A percentile compares a stretch with the other conserved stretches of the same genome.
Evolutionary conservation across 2,797 vertebrate genomes (phyloP).

Genomic region (Halcyon badia): DNA sequence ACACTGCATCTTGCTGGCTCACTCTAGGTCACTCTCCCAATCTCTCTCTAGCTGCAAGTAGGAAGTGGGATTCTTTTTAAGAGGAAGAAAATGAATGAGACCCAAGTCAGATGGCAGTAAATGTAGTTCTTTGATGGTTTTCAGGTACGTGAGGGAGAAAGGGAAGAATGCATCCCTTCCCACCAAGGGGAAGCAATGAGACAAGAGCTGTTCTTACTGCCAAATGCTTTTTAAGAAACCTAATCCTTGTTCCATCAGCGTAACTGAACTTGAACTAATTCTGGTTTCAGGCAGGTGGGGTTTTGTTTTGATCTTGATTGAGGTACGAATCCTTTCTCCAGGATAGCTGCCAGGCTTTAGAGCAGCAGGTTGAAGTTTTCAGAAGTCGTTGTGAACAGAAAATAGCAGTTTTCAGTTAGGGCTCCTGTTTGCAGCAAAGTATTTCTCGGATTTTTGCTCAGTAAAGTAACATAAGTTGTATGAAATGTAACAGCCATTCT

Average conservation of each 20-base stretch:
- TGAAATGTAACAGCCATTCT: not conserved
- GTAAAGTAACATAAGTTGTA: not conserved
- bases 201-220: not conserved
- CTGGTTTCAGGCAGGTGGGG: not conserved
- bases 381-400: not conserved
- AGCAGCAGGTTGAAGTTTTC: not conserved
- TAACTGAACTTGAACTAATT: constrained; percentile 3
- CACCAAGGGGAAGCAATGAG: rapidly evolving
- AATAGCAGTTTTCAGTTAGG: not conserved
- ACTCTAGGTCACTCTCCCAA: not conserved
- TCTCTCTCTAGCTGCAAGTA: not conserved
- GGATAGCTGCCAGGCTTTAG: not conserved
- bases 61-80: not conserved
- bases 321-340: not conserved
- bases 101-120: not conserved
- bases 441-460: not conserved
- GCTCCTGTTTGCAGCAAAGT: not conserved
- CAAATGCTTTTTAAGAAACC: not conserved
- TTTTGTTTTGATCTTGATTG: constrained; percentile 11
- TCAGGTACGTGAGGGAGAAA: not conserved
- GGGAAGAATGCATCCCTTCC: not conserved
- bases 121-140: not conserved
- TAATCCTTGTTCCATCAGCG: not conserved
- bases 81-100: not conserved
- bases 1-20: rapidly evolving